Percentiles rank a stretch among this genome's conserved stretches.
Evolutionary conservation across 2,888 invertebrate genomes (phyloP).

Genomic region (Marasmarcha lunaedactyla): DNA sequence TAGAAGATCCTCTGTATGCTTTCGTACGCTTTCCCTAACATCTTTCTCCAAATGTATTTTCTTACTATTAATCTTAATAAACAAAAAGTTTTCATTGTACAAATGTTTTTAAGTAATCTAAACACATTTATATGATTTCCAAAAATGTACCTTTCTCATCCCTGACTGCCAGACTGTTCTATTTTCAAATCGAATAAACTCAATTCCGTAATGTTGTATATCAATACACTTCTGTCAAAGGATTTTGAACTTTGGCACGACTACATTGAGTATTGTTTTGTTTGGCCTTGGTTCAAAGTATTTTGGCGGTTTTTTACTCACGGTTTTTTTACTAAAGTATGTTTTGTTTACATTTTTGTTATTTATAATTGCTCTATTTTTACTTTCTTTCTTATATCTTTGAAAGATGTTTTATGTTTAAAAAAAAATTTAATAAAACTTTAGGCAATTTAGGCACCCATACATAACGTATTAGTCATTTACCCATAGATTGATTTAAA

Average conservation of each 20-base stretch:
- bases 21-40: too few relatives aligned
- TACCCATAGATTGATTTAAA: too few relatives aligned
- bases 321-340: not conserved
- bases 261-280: slow-evolving; percentile 23
- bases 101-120: slow-evolving; percentile 34
- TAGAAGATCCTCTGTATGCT: too few relatives aligned
- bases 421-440: too few relatives aligned
- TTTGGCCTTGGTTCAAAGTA: slow-evolving; percentile 12
- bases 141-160: slow-evolving; percentile 57
- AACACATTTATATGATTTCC: slow-evolving; percentile 60
- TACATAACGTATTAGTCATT: too few relatives aligned
- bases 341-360: not conserved
- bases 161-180: slow-evolving; percentile 47
- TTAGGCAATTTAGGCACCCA: too few relatives aligned
- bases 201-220: slow-evolving; percentile 43
- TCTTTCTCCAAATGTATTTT: too few relatives aligned
- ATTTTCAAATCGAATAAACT: slow-evolving; percentile 43
- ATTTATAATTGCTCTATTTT: too few relatives aligned
- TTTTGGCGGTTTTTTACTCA: not conserved
- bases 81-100: too few relatives aligned
- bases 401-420: too few relatives aligned
- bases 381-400: too few relatives aligned
- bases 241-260: slow-evolving; percentile 33
- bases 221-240: slow-evolving; percentile 26
- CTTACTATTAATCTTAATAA: too few relatives aligned